phyloP scores from a whole-genome alignment of 2,797 vertebrate genomes.

The Pterois miles region DNA sequence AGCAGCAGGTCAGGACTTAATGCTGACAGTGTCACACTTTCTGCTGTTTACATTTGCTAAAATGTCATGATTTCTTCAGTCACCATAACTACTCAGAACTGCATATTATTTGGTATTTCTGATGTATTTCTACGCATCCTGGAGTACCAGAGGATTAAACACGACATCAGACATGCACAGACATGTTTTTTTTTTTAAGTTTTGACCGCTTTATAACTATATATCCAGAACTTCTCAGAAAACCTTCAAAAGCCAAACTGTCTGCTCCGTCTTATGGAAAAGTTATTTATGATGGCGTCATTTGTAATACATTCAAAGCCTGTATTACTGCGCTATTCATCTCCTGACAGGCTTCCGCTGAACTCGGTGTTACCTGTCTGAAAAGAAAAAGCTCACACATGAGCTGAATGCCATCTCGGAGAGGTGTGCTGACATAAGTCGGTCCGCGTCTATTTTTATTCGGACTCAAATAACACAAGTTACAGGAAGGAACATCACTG shows the following conservation, averaged over 20 bases:
- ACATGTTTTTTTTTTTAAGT: background rate
- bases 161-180: background rate
- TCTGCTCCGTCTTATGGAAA: slow-evolving; percentile 35
- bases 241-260: slow-evolving; percentile 31
- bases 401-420: slow-evolving; percentile 33
- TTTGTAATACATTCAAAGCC: slow-evolving; percentile 61
- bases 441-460: slow-evolving; percentile 66
- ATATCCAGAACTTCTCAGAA: slow-evolving; percentile 18
- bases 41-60: background rate
- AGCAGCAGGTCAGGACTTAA: too few species aligned
- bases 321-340: slow-evolving; percentile 52
- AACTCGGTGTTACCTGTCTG: slow-evolving; percentile 16
- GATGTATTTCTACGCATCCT: background rate
- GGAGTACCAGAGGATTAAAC: background rate
- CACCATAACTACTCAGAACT: background rate
- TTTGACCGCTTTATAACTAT: slow-evolving; percentile 4
- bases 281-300: slow-evolving; percentile 44
- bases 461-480: slow-evolving; percentile 62
- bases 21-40: too few species aligned
- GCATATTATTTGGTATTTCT: background rate
- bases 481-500: slow-evolving; percentile 60
- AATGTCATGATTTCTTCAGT: background rate
- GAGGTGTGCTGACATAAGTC: slow-evolving; percentile 43
- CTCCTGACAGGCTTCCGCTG: slow-evolving; percentile 54
- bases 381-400: slow-evolving; percentile 24